Percentiles rank a stretch among this genome's conserved stretches.
phyloP scores from a whole-genome alignment of 1,140 invertebrate species.

The Archivesica marissinica region DNA sequence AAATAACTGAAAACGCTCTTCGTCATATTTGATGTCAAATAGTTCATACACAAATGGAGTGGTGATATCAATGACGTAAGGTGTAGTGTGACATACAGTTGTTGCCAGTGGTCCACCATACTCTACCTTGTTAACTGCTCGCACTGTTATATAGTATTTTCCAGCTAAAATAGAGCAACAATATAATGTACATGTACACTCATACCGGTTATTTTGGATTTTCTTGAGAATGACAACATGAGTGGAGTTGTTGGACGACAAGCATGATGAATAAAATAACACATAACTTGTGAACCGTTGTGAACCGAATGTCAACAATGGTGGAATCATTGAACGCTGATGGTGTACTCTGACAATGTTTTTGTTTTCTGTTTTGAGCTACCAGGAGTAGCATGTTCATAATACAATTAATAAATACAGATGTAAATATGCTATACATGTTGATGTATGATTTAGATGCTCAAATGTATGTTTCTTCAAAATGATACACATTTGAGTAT shows the following conservation, averaged over 20 bases:
- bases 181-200: conserved; percentile 1
- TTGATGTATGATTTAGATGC: too few relatives aligned
- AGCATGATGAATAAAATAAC: background rate
- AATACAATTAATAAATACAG: too few relatives aligned
- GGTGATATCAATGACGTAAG: conserved; percentile 50
- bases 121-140: conserved; percentile 50
- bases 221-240: background rate
- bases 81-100: conserved; percentile 54
- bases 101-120: conserved; percentile 51
- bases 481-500: too few relatives aligned
- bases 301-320: background rate
- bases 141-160: conserved; percentile 48
- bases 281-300: background rate
- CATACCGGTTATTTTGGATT: background rate
- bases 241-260: background rate
- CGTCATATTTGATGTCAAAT: conserved; percentile 53
- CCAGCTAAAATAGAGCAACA: conserved; percentile 36
- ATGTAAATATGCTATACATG: too few relatives aligned
- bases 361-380: too few relatives aligned
- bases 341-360: too few relatives aligned
- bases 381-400: too few relatives aligned
- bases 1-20: background rate
- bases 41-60: conserved; percentile 42
- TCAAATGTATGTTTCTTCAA: too few relatives aligned
- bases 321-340: too few relatives aligned